These are phyloP conservation scores for Argyrosomus japonicus DNA, from an alignment of 2,113 vertebrate species.

Conservation along the genomic window DNA sequence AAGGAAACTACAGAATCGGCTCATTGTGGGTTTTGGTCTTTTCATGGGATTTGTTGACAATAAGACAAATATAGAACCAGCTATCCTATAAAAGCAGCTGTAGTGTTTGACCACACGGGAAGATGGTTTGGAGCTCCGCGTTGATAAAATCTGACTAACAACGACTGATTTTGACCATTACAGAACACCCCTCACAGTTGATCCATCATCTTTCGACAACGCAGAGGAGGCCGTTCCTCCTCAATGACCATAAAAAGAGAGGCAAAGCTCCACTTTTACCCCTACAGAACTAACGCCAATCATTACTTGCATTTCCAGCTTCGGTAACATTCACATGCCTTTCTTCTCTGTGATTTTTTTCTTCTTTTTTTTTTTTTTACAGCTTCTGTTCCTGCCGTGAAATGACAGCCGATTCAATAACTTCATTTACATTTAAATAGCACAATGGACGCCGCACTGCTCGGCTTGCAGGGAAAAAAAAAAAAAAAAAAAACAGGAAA, in stretches of 20 bases:
- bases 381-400: background rate
- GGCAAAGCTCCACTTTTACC: background rate
- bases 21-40: background rate
- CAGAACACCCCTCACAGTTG: background rate
- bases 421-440: conserved; percentile 59
- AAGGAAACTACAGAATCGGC: background rate
- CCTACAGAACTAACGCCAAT: no score
- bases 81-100: background rate
- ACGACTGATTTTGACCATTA: background rate
- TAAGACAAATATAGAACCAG: background rate
- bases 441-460: background rate
- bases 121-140: background rate
- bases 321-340: background rate
- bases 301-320: background rate
- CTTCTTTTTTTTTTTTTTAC: background rate
- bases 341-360: background rate
- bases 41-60: background rate
- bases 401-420: conserved; percentile 5
- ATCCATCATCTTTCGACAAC: conserved; percentile 8
- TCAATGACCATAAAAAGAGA: background rate
- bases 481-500: background rate
- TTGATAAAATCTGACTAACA: background rate
- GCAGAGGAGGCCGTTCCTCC: background rate
- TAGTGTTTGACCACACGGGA: background rate
- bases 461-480: background rate